Percentiles rank a stretch among this genome's conserved stretches.
Evolutionary conservation across 2,113 vertebrate genomes (phyloP).

Genomic region (Hyperoodon ampullatus): DNA sequence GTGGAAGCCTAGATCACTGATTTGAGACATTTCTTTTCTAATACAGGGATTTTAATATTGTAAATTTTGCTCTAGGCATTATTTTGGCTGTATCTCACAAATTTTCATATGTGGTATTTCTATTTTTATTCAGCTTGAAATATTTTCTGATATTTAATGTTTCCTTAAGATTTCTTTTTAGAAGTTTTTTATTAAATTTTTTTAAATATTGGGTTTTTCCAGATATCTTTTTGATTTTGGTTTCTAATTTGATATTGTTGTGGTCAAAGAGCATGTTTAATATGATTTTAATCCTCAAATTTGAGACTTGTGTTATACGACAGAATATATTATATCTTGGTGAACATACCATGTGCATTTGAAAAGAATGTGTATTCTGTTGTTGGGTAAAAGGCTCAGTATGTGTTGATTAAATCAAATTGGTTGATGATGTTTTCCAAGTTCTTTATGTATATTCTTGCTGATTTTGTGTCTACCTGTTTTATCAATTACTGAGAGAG

Average conservation of each 20-base stretch:
- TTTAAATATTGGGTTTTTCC: not conserved
- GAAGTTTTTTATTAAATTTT: not conserved
- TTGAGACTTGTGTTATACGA: not conserved
- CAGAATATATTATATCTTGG: not conserved
- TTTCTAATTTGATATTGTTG: slow-evolving; percentile 7
- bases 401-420: not conserved
- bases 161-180: slow-evolving; percentile 1
- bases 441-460: not conserved
- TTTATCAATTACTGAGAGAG: not conserved
- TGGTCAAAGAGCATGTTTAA: not conserved
- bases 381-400: not conserved
- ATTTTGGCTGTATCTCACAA: not conserved
- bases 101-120: not conserved
- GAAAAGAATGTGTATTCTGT: not conserved
- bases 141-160: not conserved
- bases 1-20: not conserved
- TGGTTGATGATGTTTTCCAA: not conserved
- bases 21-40: not conserved
- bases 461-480: not conserved
- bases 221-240: not conserved
- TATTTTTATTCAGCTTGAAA: not conserved
- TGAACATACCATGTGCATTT: not conserved
- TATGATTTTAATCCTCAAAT: not conserved
- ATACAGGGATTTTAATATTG: not conserved
- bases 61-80: not conserved